Base-by-base conservation (phyloP, 2,888 invertebrate species). In the Nymphalis c-album region DNA sequence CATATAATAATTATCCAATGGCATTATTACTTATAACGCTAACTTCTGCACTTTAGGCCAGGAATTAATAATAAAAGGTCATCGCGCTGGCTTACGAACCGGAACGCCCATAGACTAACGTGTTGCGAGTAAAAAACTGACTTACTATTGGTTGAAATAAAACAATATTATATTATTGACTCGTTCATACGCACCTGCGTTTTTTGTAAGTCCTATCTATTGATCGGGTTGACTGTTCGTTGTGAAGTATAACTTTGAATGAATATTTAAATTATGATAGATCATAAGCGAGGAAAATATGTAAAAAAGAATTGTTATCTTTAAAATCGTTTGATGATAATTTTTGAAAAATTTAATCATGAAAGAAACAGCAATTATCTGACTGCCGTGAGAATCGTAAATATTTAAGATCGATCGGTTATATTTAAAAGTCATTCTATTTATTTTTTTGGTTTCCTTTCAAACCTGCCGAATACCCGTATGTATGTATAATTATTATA, bases 61-160 rank as follows among this genome's bases (percentile, higher is more conserved):
- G 67, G 74, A 77, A 80, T 85, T 83, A 87, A 87, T 85, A 84
- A 88, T 87, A 84, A 86, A 89, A 86, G 91, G 90, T 91, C 91
- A 91, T 91, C 86, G 92, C 83, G 88, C 91, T 81, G 81, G 86
- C 88, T 84, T 81, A 86, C 88, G 86, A 90, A 90, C 92, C 91
- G 91, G 92, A 91, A 91, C 92, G 86, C 78, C 80, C 81, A 81
- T 85, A 85, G 84, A 84, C 82, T 85, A 85, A 85, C 87, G 85
- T 84, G 85, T 83, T 82, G 77, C 75, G 75, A 78, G 80, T 84
- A 90, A 88, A 88, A 90, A 87, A 85, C 82, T 81, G 85, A 81
- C 83, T 81, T 79, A 75, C 77, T 76, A 85, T 84, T 85, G 82
- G 83, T 84, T 79, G 81, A 80, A 79, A 80, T 79, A 76, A 80